Evolutionary conservation across 2,797 vertebrate species (phyloP).

Genomic region (Antennarius maculatus): DNA sequence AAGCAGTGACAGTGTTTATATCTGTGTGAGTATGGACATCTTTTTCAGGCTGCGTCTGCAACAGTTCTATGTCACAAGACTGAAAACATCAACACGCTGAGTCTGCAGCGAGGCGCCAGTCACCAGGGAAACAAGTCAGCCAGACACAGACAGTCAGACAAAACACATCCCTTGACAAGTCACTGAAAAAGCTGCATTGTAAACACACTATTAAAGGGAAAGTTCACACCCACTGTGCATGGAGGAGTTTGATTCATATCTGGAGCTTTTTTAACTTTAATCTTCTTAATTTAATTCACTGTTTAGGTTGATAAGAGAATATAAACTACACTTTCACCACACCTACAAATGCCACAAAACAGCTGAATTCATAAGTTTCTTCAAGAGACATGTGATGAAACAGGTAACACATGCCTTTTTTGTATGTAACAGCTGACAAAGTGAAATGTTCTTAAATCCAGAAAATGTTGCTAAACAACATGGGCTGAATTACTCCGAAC

Average conservation of each 20-base stretch:
- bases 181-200: conserved; percentile 57
- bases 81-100: conserved; percentile 79
- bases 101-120: conserved; percentile 74
- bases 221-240: conserved; percentile 31
- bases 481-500: conserved; percentile 5
- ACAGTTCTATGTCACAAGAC: conserved; percentile 72
- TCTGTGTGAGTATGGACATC: conserved; percentile 13
- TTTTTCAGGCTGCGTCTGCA: conserved; percentile 40
- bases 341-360: no score
- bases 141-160: conserved; percentile 58
- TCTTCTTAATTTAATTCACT: not conserved
- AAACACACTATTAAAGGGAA: conserved; percentile 55
- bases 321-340: no score
- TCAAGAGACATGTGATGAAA: not conserved
- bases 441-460: not conserved
- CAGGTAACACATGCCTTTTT: not conserved
- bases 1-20: not conserved
- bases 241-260: conserved; percentile 41
- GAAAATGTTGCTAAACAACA: conserved; percentile 10
- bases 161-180: conserved; percentile 67
- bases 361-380: not conserved
- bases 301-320: no score
- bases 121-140: conserved; percentile 71
- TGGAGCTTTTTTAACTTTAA: conserved; percentile 23
- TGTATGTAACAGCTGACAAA: no score